Evolutionary conservation across 1,140 invertebrate genomes (phyloP).

Genomic region (Aphidius ervi): DNA sequence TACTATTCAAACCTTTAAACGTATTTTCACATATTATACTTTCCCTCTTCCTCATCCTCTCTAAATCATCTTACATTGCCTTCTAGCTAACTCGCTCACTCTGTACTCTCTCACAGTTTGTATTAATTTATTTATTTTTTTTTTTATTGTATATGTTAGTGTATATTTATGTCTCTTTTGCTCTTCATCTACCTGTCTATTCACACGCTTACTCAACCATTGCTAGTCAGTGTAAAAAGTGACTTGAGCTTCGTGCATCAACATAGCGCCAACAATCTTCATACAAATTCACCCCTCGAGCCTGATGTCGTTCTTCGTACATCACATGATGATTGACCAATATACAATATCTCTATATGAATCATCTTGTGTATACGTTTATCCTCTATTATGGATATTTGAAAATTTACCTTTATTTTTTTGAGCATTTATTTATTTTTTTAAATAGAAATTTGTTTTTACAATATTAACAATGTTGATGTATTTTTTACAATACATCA

Average conservation of each 20-base stretch:
- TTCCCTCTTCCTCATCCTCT: conserved; percentile 16
- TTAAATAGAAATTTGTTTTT: too few species aligned
- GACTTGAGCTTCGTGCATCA: background rate
- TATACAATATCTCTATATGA: too few species aligned
- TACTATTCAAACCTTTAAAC: background rate
- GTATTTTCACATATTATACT: background rate
- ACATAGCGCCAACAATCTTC: conserved; percentile 4
- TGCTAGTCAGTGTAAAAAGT: background rate
- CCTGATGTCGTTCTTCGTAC: too few species aligned
- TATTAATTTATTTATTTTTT: too few species aligned
- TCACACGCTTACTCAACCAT: conserved; percentile 19
- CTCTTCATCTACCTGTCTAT: conserved; percentile 11
- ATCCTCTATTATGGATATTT: too few species aligned
- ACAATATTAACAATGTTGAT: too few species aligned
- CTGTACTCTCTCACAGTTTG: background rate
- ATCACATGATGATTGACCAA: too few species aligned
- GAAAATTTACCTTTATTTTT: too few species aligned
- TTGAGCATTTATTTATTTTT: too few species aligned
- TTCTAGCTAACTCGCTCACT: conserved; percentile 6
- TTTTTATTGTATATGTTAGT: background rate
- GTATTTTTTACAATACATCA: too few species aligned
- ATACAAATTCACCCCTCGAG: background rate
- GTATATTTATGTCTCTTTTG: too few species aligned
- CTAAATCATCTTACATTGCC: conserved; percentile 5
- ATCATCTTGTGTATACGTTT: too few species aligned